A percentile compares a stretch with the other conserved stretches of the same genome.
These are phyloP conservation scores for Garra rufa DNA, from an alignment of 2,113 vertebrate genomes.

Conservation along the genomic window DNA sequence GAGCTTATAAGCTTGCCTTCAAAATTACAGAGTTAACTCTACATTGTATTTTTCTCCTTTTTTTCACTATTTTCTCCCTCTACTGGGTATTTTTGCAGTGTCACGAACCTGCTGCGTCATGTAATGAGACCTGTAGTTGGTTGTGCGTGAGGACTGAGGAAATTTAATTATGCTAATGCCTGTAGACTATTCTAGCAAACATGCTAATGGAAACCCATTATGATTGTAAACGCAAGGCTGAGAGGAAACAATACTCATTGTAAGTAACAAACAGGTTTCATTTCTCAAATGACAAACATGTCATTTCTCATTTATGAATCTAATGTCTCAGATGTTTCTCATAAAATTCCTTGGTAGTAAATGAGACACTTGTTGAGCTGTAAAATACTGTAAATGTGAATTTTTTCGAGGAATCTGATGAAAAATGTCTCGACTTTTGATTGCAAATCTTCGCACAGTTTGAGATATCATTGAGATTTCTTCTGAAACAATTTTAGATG, in stretches of 20 bases:
- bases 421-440: too few relatives aligned
- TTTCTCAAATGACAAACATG: too few relatives aligned
- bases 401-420: too few relatives aligned
- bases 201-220: not conserved
- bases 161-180: slow-evolving; percentile 2
- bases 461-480: too few relatives aligned
- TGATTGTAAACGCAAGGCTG: not conserved
- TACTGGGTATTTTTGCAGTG: not conserved
- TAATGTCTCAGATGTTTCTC: not conserved
- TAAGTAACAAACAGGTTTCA: not conserved
- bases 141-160: not conserved
- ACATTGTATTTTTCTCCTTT: not conserved
- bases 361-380: not conserved
- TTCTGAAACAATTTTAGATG: too few relatives aligned
- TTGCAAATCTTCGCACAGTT: too few relatives aligned
- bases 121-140: slow-evolving; percentile 7
- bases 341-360: not conserved
- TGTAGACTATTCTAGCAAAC: not conserved
- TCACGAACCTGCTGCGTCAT: not conserved
- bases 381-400: not conserved
- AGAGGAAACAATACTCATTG: not conserved
- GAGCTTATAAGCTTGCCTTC: not conserved
- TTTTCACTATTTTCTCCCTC: not conserved
- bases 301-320: not conserved
- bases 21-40: not conserved